A percentile compares a stretch with the other conserved stretches of the same genome.
Evolutionary conservation across 1,140 invertebrate species (phyloP).

Genomic region (Drosophila albomicans): DNA sequence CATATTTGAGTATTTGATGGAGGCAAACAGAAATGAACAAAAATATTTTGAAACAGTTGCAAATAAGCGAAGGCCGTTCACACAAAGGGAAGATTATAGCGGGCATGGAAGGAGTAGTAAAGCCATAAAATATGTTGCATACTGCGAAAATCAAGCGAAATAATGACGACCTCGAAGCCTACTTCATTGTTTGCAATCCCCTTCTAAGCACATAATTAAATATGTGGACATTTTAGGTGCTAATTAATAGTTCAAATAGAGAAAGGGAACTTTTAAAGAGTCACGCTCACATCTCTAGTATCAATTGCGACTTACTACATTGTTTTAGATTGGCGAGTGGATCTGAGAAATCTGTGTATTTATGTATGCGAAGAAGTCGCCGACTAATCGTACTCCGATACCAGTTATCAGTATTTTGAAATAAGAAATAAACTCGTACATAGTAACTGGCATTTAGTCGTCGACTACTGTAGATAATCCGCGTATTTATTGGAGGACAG

Average conservation of each 20-base stretch:
- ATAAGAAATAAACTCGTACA: constrained; percentile 8
- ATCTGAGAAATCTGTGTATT: constrained; percentile 20
- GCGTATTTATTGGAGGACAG: constrained; percentile 15
- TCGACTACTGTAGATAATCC: constrained; percentile 30
- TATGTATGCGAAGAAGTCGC: constrained; percentile 14
- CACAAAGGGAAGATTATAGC: background rate
- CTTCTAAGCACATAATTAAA: background rate
- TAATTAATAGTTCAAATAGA: background rate
- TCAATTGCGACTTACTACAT: constrained; percentile 11
- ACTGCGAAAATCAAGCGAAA: background rate
- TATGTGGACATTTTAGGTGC: background rate
- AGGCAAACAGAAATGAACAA: background rate
- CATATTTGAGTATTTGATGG: background rate
- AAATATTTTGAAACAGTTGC: constrained; percentile 1
- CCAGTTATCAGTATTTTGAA: constrained; percentile 60
- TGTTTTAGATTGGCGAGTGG: background rate
- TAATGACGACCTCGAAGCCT: constrained; percentile 8
- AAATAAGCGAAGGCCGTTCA: constrained; percentile 13
- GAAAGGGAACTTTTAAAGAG: background rate
- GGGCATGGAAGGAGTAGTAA: background rate
- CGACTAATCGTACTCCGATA: constrained; percentile 39
- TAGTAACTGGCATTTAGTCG: constrained; percentile 8
- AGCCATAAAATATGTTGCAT: background rate
- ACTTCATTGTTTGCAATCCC: background rate
- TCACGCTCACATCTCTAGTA: constrained; percentile 6